Percentiles rank a stretch among this genome's conserved stretches.
These are phyloP conservation scores for Monomorium pharaonis DNA, from an alignment of 1,140 invertebrate species.

Conservation along the genomic window DNA sequence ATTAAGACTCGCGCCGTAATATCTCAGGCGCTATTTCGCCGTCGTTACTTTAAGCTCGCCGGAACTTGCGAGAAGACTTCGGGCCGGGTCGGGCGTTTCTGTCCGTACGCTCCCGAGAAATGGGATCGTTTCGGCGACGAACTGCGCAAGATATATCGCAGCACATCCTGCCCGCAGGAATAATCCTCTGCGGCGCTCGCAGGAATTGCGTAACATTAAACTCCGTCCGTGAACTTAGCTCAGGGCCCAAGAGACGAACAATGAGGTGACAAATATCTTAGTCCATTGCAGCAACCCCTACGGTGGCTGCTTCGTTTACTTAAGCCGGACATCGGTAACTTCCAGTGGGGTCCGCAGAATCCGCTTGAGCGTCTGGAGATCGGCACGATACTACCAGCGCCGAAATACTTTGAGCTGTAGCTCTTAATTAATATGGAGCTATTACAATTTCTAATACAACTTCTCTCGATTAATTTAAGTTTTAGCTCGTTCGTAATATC, in stretches of 20 bases:
- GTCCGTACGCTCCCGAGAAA: slow-evolving; percentile 40
- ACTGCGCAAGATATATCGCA: slow-evolving; percentile 73
- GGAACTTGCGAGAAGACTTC: neutral
- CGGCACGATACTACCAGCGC: neutral
- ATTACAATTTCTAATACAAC: slow-evolving; percentile 9
- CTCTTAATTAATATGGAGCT: slow-evolving; percentile 18
- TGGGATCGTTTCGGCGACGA: slow-evolving; percentile 66
- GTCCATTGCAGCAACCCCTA: slow-evolving; percentile 59
- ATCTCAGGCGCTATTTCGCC: slow-evolving; percentile 53
- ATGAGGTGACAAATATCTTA: slow-evolving; percentile 84
- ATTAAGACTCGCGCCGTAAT: slow-evolving; percentile 77
- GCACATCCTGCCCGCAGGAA: slow-evolving; percentile 72
- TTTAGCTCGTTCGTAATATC: neutral
- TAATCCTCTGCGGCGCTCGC: slow-evolving; percentile 75
- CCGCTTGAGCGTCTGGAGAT: slow-evolving; percentile 18
- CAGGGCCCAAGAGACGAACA: slow-evolving; percentile 78
- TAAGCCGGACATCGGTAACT: slow-evolving; percentile 74
- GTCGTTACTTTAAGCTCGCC: slow-evolving; percentile 40
- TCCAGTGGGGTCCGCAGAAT: slow-evolving; percentile 20
- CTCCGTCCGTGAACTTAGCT: slow-evolving; percentile 79
- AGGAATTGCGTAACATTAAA: slow-evolving; percentile 85
- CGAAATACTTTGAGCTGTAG: slow-evolving; percentile 11
- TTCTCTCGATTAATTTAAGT: neutral
- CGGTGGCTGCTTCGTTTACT: slow-evolving; percentile 68
- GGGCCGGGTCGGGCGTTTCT: slow-evolving; percentile 4